Base-by-base conservation (phyloP, 2,888 invertebrate genomes). In the Theretra japonica region DNA sequence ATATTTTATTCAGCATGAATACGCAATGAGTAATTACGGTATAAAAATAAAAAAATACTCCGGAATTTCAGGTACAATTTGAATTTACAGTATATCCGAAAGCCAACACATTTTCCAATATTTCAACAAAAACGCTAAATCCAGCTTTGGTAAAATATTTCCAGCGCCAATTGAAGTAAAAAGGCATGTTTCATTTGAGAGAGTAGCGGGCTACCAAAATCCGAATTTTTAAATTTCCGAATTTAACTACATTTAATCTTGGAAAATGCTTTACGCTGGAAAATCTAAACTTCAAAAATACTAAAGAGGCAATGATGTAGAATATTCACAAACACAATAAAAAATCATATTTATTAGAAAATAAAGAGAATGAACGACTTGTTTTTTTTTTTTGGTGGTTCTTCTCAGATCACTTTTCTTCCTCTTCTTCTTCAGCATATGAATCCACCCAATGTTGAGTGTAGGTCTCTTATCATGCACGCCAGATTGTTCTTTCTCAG, bases 71-170 rank as follows among this genome's bases (percentile, higher is more conserved):
- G 41, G 17, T 21, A 65, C 41, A 23, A 48, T 41, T 65, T 65
- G 21, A 8, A 65, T 21, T 48, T 65, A 21, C 23, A 53, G n/a
- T 23, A n/a, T 48, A 41, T 41, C 21, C 41, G 17, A 23, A 23
- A 48, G 65, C 41, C 17, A 65, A 48, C 8, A 21, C 23, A 48
- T 65, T 65, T 23, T 21, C 65, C 70, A 69, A 73, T 73, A 73
- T 70, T 71, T 69, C 73, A 75, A 70, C 70, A 74, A 65, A 48
- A 65, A 65, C 21, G 23, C 65, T 65, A 33, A 62, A 62, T 62
- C 33, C 28, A n/a, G 19, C 33, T 33, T 62, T 62, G 19, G 33
- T 33, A 48, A 48, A 65, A 65, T 65, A 65, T 65, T 48, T 65
- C 41, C 48, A 65, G 48, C 48, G 65, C 23, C 65, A 65, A 65